These are phyloP conservation scores for Enteromius trimaculatus DNA, from an alignment of 2,797 vertebrate species.

Conservation along the genomic window DNA sequence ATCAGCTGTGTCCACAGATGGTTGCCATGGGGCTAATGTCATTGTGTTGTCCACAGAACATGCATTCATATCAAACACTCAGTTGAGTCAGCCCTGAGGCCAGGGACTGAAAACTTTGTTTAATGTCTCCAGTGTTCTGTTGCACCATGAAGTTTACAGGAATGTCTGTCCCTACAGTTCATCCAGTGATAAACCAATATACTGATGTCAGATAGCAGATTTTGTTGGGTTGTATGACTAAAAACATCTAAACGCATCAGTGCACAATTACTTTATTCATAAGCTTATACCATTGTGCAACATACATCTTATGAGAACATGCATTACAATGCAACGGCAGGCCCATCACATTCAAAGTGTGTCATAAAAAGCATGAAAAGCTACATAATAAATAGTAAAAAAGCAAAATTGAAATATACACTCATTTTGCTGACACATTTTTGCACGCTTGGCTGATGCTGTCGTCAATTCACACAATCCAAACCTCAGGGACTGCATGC, in stretches of 20 bases:
- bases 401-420: conserved; percentile 50
- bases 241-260: conserved; percentile 17
- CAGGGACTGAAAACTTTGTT: neutral
- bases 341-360: conserved; percentile 75
- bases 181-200: neutral
- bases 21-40: conserved; percentile 52
- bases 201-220: neutral
- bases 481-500: neutral
- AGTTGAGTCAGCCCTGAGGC: conserved; percentile 32
- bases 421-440: conserved; percentile 33
- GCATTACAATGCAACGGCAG: conserved; percentile 78
- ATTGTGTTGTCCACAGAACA: conserved; percentile 33
- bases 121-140: neutral
- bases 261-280: conserved; percentile 68
- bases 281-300: conserved; percentile 61
- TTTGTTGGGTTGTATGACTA: neutral
- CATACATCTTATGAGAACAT: conserved; percentile 79
- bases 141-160: neutral
- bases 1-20: conserved; percentile 37
- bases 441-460: conserved; percentile 20
- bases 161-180: neutral
- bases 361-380: conserved; percentile 72
- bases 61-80: conserved; percentile 34
- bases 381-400: conserved; percentile 58
- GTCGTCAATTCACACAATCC: neutral